A percentile compares a stretch with the other conserved stretches of the same genome.
These are phyloP conservation scores for Bovichtus variegatus DNA, from an alignment of 2,797 vertebrate species.

Conservation along the genomic window DNA sequence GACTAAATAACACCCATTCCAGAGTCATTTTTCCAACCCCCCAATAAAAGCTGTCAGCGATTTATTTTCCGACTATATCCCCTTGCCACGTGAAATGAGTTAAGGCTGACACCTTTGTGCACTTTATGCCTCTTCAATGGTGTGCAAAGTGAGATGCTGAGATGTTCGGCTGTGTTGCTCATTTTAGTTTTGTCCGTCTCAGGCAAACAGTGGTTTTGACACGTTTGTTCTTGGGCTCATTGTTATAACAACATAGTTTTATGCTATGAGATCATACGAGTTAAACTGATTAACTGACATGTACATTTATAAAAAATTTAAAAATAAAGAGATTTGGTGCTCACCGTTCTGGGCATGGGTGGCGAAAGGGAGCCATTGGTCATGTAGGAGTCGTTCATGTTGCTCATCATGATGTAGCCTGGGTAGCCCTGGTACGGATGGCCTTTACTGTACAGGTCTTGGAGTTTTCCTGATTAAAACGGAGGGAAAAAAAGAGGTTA, in stretches of 20 bases:
- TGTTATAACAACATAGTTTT: not conserved
- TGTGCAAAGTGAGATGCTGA: not conserved
- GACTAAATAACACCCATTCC: not conserved
- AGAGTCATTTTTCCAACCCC: not conserved
- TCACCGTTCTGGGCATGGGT: constrained; percentile 97
- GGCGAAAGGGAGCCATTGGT: constrained; percentile 98
- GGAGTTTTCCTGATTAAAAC: constrained; percentile 89
- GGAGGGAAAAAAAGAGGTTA: constrained; percentile 45
- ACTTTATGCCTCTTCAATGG: not conserved
- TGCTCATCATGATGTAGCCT: constrained; percentile 99
- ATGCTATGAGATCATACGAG: not conserved
- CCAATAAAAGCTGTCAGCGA: not conserved
- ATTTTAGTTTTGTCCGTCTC: not conserved
- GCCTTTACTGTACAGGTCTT: constrained; percentile 94
- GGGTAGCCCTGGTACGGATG: constrained; percentile 94
- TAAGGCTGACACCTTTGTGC: not conserved
- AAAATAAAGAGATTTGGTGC: constrained; percentile 68
- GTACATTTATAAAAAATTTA: not conserved
- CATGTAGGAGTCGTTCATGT: constrained; percentile 99
- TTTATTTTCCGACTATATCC: not conserved
- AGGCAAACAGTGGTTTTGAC: not conserved
- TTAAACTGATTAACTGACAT: not conserved
- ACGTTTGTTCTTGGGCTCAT: not conserved
- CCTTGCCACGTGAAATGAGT: not conserved
- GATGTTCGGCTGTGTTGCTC: not conserved